Evolutionary conservation across 2,113 vertebrate species (phyloP).

Genomic region (Mesembrinibis cayennensis): DNA sequence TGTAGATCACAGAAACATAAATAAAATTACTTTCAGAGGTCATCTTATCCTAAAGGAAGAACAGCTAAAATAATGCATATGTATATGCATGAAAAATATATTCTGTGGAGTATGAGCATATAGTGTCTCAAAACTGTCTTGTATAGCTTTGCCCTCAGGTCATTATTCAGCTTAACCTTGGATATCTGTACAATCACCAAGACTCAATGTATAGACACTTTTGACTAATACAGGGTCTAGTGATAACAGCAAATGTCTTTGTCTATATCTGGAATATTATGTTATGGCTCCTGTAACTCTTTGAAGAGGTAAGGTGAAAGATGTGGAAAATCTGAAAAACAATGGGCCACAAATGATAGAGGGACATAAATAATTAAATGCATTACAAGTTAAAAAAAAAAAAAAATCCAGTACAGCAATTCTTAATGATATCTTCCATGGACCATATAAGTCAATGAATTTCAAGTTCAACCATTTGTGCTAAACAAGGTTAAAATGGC

Average conservation of each 20-base stretch:
- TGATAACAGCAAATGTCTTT: neutral
- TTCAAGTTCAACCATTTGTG: constrained; percentile 71
- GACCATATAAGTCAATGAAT: constrained; percentile 65
- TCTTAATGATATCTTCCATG: constrained; percentile 68
- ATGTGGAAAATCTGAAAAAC: constrained; percentile 44
- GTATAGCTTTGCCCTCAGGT: neutral
- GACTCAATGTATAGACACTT: neutral
- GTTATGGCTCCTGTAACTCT: constrained; percentile 8
- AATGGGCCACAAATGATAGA: constrained; percentile 44
- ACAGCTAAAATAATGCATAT: neutral
- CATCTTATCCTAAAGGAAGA: neutral
- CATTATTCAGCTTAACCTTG: constrained; percentile 1
- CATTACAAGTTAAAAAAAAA: neutral
- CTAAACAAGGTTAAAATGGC: constrained; percentile 79
- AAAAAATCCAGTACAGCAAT: constrained; percentile 5
- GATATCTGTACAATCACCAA: neutral
- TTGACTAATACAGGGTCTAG: neutral
- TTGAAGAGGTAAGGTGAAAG: constrained; percentile 33
- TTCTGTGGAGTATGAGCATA: neutral
- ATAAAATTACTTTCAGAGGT: neutral
- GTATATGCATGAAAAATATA: neutral
- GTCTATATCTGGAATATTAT: neutral
- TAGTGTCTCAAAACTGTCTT: neutral
- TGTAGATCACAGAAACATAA: neutral
- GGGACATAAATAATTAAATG: constrained; percentile 56